Evolutionary conservation across 2,113 vertebrate genomes (phyloP).

Genomic region (Eptesicus fuscus): DNA sequence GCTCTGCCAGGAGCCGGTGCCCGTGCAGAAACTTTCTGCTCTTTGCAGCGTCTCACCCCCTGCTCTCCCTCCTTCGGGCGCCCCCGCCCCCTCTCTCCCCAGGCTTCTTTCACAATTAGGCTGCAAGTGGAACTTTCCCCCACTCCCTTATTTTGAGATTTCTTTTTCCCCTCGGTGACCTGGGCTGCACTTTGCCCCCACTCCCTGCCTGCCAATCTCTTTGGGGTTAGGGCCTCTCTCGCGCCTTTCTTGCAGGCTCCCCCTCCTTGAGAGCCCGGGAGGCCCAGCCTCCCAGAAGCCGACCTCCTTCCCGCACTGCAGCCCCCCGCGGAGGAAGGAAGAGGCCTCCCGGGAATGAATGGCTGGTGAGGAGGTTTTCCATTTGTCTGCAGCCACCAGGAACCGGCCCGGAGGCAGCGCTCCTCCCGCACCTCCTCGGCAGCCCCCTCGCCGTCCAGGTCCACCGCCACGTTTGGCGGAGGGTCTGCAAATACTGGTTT

Average conservation of each 20-base stretch:
- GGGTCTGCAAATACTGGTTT: not conserved
- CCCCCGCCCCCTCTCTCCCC: not conserved
- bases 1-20: not conserved
- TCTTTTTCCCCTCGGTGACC: constrained; percentile 58
- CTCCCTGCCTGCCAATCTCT: constrained; percentile 60
- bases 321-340: constrained; percentile 58
- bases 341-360: constrained; percentile 49
- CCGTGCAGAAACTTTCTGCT: not conserved
- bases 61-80: not conserved
- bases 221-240: constrained; percentile 40
- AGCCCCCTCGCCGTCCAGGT: not conserved
- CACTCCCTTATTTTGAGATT: constrained; percentile 59
- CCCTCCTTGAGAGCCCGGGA: constrained; percentile 23
- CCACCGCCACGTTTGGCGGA: rapidly evolving
- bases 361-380: constrained; percentile 62
- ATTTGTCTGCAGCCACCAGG: constrained; percentile 59
- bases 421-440: not conserved
- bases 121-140: constrained; percentile 60
- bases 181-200: constrained; percentile 56
- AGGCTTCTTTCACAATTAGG: constrained; percentile 28
- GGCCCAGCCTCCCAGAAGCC: constrained; percentile 33
- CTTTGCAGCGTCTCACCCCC: not conserved
- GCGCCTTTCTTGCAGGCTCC: constrained; percentile 5
- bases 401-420: not conserved
- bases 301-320: not conserved